Base-by-base conservation (phyloP, 2,888 invertebrate species). In the Cyclophora albipunctata region DNA sequence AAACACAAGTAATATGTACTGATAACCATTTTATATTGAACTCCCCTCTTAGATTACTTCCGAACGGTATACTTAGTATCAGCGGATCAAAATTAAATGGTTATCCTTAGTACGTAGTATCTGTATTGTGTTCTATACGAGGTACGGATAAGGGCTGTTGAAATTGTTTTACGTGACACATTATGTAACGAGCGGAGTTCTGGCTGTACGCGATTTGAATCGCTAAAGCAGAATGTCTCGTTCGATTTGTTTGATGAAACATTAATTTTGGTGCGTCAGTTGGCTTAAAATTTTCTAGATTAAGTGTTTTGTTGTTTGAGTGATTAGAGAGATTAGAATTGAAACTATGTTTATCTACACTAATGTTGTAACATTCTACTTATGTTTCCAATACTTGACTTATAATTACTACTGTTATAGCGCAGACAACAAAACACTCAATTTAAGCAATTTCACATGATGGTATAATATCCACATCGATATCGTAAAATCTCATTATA, bases 151-250 rank as follows among this genome's bases (percentile, higher is more conserved):
- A 78, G 77, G 75, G 71, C 67, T 59, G 65, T 72, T 71, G 75
- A 78, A 80, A 81, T 79, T 79, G 79, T 79, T 79, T 79, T 78
- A 80, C 78, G 78, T 80, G 78, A 79, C 76, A 73, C 76, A 74
- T 78, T 75, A 73, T 71, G 69, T 75, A 76, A 77, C 70, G 73
- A 71, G 68, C 55, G 48, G 49, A 58, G 56, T 49, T 54, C 60
- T 52, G 50, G 55, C 51, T 50, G 62, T 55, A 64, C 64, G 62
- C 58, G 60, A 54, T 53, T 54, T 46, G 62, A 60, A 64, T 64
- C 51, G 53, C 46, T 34, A 60, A 57, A 54, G 45, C 35, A 46
- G 42, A 35, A 49, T 42, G 46, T 48, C 46, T 51, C 52, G 54
- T 55, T 56, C 47, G 56, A 55, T 55, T 55, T 37, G 37, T 37